Base-by-base conservation (phyloP, 2,888 invertebrate species). In the Unio delphinus region DNA sequence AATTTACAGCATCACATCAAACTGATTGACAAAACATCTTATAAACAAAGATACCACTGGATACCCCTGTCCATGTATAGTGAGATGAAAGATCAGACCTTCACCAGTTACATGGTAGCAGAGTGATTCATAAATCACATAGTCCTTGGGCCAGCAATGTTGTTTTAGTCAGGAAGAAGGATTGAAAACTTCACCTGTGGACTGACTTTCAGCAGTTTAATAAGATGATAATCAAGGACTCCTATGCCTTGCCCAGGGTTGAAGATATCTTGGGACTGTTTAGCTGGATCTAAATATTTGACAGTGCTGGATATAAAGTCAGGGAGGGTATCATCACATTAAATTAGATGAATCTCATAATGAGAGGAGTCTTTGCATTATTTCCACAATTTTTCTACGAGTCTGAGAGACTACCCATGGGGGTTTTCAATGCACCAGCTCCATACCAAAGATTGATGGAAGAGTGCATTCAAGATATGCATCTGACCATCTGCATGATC, bases 371-470 rank as follows among this genome's bases (percentile, higher is more conserved):
- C 23, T 69, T 69, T 61, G 60, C 61, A 4, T 60, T 60, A 11
- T 60, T 60, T 8, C 64, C 56, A 20, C 34, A 56, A 56, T 57
- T 62, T 20, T 65, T 70, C 34, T 70, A 66, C 66, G 7, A 34
- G 34, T 34, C 6, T 34, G 34, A 34, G 34, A 34, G 34, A 34
- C 34, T 34, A 34, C 34, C 70, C 6, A 62, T 70, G 26, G 62
- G 70, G 1, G 26, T 70, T 11, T 55, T 45, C 11, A 70, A 70
- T 59, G 34, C 59, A 17, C 70, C 62, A 7, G 66, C 70, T 17
- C 66, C 70, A 11, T 66, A 61, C 55, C 70, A 70, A 23, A 28
- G 67, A 58, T n/a, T 70, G 3, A 70, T 70, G 65, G 69, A 65
- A 20, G 64, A 65, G 55, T 65, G 65, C n/a, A 45, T 70, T 11